Evolutionary conservation across 2,113 vertebrate genomes (phyloP).

Genomic region (Myanophis thanlyinensis): DNA sequence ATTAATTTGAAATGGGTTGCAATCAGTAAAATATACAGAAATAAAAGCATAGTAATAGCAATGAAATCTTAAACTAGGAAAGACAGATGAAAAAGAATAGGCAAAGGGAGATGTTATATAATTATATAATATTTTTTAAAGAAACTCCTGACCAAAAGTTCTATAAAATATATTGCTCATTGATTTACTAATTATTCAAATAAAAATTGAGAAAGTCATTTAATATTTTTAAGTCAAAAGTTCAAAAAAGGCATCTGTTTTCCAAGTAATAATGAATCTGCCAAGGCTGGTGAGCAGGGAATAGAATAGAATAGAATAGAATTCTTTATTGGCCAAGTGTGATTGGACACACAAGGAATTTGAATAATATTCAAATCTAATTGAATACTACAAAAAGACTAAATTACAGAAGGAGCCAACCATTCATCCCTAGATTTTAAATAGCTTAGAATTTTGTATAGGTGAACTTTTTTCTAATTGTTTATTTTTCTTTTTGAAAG

Average conservation of each 20-base stretch:
- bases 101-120: not conserved
- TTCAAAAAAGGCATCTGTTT: not conserved
- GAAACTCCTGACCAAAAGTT: not conserved
- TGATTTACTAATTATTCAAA: not conserved
- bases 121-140: not conserved
- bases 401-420: not conserved
- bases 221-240: not conserved
- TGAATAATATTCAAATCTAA: too few species aligned
- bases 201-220: not conserved
- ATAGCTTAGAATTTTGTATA: not conserved
- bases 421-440: not conserved
- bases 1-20: not conserved
- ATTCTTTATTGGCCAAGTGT: too few species aligned
- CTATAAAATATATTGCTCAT: not conserved
- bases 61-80: not conserved
- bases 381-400: not conserved
- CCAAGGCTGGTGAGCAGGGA: too few species aligned
- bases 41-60: not conserved
- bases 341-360: too few species aligned
- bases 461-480: not conserved
- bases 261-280: not conserved
- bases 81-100: not conserved
- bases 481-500: not conserved
- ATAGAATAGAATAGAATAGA: too few species aligned
- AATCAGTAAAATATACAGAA: not conserved